These are phyloP conservation scores for Pogonophryne albipinna DNA, from an alignment of 2,797 vertebrate species.

Conservation along the genomic window DNA sequence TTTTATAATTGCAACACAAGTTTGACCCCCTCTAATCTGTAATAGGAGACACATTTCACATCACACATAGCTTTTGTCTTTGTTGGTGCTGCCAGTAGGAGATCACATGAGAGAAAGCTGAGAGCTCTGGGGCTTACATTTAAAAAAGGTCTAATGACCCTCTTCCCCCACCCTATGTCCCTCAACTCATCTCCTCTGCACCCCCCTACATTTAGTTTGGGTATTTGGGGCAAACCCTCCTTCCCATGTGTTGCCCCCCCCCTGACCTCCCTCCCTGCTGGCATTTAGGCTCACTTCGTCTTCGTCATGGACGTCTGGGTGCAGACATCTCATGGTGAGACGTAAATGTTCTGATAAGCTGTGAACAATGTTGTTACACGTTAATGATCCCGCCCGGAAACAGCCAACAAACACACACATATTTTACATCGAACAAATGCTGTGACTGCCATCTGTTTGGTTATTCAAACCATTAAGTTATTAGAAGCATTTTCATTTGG, in stretches of 20 bases:
- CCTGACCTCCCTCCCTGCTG: constrained; percentile 35
- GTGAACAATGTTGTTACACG: constrained; percentile 84
- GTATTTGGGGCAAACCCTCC: constrained; percentile 59
- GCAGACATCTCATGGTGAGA: constrained; percentile 78
- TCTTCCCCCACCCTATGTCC: constrained; percentile 40
- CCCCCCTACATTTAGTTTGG: constrained; percentile 70
- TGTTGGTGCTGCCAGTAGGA: constrained; percentile 38
- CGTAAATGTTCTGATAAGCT: constrained; percentile 85
- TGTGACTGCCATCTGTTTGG: neutral
- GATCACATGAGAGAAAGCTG: constrained; percentile 41
- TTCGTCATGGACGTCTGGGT: constrained; percentile 72
- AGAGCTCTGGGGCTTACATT: constrained; percentile 34
- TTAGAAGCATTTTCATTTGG: neutral
- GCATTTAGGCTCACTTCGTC: constrained; percentile 76
- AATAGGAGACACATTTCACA: constrained; percentile 27
- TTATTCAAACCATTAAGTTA: neutral
- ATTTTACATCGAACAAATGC: constrained; percentile 13
- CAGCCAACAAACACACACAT: constrained; percentile 27
- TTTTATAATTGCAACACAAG: constrained; percentile 5
- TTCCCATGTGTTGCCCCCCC: constrained; percentile 14
- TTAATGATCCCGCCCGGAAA: constrained; percentile 74
- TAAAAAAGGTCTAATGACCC: constrained; percentile 30
- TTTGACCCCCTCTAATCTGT: constrained; percentile 44
- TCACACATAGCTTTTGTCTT: constrained; percentile 16
- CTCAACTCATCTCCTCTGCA: constrained; percentile 31